Evolutionary conservation across 2,888 invertebrate genomes (phyloP).

Genomic region (Lasioglossum calceatum): DNA sequence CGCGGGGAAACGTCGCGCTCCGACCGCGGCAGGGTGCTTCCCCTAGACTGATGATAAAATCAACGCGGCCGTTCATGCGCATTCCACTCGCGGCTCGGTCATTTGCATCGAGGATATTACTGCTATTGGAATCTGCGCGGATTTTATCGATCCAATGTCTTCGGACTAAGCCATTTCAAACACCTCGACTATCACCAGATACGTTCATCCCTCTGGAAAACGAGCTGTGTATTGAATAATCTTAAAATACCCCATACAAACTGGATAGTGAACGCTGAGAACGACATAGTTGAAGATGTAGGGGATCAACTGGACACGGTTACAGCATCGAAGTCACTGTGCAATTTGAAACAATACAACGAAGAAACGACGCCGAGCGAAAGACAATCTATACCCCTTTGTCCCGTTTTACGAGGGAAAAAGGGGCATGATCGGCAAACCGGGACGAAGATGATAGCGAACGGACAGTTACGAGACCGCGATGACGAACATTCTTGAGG

Average conservation of each 20-base stretch:
- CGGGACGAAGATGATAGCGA: background rate
- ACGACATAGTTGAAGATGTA: background rate
- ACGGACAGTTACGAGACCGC: slow-evolving; percentile 25
- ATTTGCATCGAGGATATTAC: background rate
- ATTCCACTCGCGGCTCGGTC: background rate
- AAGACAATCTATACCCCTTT: background rate
- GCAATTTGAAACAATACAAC: background rate
- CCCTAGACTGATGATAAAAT: background rate
- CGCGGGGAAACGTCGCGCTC: background rate
- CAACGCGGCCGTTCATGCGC: background rate
- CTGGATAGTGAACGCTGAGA: background rate
- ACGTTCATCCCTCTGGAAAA: background rate
- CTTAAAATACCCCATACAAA: background rate
- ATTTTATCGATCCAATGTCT: background rate
- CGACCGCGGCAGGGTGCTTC: background rate
- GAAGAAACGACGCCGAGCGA: background rate
- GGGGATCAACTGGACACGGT: background rate
- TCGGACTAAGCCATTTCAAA: background rate
- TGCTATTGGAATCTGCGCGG: background rate
- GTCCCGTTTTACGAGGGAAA: background rate
- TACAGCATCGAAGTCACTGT: background rate
- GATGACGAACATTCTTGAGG: slow-evolving; percentile 39
- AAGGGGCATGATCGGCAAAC: background rate
- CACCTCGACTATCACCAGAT: background rate
- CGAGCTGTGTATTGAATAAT: background rate